These are phyloP conservation scores for Epistrophe grossulariae DNA, from an alignment of 2,888 invertebrate species.

Conservation along the genomic window DNA sequence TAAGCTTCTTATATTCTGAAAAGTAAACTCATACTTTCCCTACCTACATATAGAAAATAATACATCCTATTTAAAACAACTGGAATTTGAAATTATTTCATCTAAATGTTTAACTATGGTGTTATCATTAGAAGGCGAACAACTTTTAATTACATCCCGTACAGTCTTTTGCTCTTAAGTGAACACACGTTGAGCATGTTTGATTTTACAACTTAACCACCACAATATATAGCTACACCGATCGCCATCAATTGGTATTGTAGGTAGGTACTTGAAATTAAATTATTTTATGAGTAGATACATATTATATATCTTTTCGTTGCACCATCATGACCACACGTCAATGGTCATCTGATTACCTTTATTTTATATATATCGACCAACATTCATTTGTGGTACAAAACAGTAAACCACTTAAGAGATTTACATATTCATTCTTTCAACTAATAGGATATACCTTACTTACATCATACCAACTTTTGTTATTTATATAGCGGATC, in stretches of 20 bases:
- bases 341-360: constrained; percentile 3
- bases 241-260: constrained; percentile 3
- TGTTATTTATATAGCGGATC: constrained; percentile 1
- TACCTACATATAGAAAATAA: neutral
- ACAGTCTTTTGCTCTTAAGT: constrained; percentile 66
- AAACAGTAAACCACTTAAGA: constrained; percentile 38
- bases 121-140: constrained; percentile 66
- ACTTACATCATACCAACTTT: too few species aligned
- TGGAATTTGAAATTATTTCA: constrained; percentile 22
- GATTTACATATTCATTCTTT: constrained; percentile 9
- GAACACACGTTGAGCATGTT: constrained; percentile 44
- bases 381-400: constrained; percentile 1
- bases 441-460: neutral
- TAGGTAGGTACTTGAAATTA: constrained; percentile 22
- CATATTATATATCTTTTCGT: constrained; percentile 1
- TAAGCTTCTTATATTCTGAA: neutral
- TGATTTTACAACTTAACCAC: constrained; percentile 41
- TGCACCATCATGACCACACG: neutral
- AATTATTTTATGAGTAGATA: constrained; percentile 31
- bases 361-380: neutral
- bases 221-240: neutral
- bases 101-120: constrained; percentile 23
- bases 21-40: neutral
- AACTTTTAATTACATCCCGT: constrained; percentile 62
- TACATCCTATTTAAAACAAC: constrained; percentile 33